A percentile compares a stretch with the other conserved stretches of the same genome.
Evolutionary conservation across 2,797 vertebrate species (phyloP).

Genomic region (Coregonus ussuriensis): DNA sequence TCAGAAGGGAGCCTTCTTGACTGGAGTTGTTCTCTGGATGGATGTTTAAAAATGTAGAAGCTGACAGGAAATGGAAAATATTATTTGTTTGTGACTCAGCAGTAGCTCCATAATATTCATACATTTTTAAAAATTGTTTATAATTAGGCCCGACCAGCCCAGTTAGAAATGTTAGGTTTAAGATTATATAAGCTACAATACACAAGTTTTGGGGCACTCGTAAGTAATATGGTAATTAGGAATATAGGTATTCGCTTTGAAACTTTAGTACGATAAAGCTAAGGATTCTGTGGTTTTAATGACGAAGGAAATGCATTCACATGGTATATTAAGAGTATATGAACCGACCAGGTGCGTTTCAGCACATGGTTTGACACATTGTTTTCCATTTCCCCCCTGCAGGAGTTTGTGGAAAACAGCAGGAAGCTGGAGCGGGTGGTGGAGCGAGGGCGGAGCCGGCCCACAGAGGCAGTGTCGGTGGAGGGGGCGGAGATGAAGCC

Average conservation of each 20-base stretch:
- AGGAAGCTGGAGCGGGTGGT: slow-evolving; percentile 86
- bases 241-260: no score
- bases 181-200: not conserved
- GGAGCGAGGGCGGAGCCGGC: slow-evolving; percentile 85
- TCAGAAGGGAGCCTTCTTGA: not conserved
- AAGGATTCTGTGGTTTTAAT: no score
- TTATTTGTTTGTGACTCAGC: not conserved
- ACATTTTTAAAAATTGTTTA: no score
- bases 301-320: no score
- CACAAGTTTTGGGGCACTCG: no score
- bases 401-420: slow-evolving; percentile 98
- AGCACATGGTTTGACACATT: not conserved
- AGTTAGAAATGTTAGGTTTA: not conserved
- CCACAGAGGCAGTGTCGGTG: slow-evolving; percentile 75
- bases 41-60: not conserved
- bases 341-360: not conserved
- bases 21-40: not conserved
- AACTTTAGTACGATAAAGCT: no score
- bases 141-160: no score
- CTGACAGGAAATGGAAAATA: not conserved
- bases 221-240: no score
- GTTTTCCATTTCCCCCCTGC: slow-evolving; percentile 49
- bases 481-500: slow-evolving; percentile 91
- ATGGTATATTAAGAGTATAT: no score
- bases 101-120: not conserved